A percentile compares a stretch with the other conserved stretches of the same genome.
Conservation (phyloP, 2,113 vertebrate species). For the Bubalus kerabau region DNA sequence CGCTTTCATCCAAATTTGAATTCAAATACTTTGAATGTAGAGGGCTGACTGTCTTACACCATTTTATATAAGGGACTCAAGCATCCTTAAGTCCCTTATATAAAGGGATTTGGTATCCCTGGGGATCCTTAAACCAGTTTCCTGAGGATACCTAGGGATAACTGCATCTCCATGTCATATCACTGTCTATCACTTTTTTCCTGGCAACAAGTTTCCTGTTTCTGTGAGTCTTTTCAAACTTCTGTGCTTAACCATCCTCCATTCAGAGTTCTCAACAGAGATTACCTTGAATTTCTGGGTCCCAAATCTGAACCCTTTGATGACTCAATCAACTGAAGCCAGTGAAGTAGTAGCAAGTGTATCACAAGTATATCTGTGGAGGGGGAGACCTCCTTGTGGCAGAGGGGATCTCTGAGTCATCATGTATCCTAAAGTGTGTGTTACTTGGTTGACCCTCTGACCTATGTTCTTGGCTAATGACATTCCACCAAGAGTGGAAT, state of each 20-base stretch:
- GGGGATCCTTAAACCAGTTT: background rate
- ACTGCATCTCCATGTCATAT: background rate
- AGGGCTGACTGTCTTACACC: background rate
- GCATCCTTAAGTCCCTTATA: background rate
- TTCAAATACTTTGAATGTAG: background rate
- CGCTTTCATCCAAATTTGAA: background rate
- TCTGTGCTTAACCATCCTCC: background rate
- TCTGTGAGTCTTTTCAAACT: background rate
- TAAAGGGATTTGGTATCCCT: background rate
- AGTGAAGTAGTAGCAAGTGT: no score
- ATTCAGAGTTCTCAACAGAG: background rate
- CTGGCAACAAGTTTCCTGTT: background rate
- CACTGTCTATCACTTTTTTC: background rate
- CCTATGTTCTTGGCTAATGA: background rate
- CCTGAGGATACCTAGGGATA: background rate
- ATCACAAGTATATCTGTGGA: background rate
- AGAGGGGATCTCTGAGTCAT: background rate
- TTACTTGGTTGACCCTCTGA: background rate
- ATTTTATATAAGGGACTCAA: background rate
- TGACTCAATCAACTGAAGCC: background rate
- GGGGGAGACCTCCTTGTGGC: background rate
- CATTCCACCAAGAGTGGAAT: no score
- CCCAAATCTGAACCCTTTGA: background rate
- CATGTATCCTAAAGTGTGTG: background rate
- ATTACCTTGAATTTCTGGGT: background rate